Percentiles rank a stretch among this genome's conserved stretches.
phyloP scores from a whole-genome alignment of 2,113 vertebrate species.

The Pterocles burchelli region DNA sequence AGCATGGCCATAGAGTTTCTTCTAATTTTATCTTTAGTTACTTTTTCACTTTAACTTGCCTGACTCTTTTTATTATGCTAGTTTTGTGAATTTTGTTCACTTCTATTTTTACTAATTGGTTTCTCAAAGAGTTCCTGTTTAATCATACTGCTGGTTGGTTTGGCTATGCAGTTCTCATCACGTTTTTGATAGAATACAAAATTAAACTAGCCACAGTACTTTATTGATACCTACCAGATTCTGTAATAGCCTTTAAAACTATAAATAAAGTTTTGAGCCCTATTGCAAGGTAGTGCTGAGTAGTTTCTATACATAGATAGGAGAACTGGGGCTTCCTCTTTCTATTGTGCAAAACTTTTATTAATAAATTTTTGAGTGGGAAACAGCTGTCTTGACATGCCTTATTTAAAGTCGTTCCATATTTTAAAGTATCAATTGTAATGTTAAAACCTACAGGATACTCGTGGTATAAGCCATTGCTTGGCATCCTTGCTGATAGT shows the following conservation, averaged over 20 bases:
- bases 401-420: neutral
- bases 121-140: neutral
- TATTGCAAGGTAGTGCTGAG: neutral
- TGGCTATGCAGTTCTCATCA: neutral
- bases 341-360: rapidly evolving
- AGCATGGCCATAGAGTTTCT: neutral
- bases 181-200: neutral
- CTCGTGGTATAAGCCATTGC: neutral
- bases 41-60: neutral
- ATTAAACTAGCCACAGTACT: neutral
- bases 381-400: neutral
- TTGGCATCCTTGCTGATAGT: neutral
- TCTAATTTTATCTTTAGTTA: neutral
- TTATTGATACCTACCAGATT: neutral
- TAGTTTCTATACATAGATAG: neutral
- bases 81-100: neutral
- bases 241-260: neutral
- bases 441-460: neutral
- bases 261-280: neutral
- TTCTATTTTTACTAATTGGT: neutral
- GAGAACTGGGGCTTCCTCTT: neutral
- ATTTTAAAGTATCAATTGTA: neutral
- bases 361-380: neutral
- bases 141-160: neutral
- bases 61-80: neutral